phyloP scores from a whole-genome alignment of 2,888 invertebrate genomes.

The Oscheius sp. region DNA sequence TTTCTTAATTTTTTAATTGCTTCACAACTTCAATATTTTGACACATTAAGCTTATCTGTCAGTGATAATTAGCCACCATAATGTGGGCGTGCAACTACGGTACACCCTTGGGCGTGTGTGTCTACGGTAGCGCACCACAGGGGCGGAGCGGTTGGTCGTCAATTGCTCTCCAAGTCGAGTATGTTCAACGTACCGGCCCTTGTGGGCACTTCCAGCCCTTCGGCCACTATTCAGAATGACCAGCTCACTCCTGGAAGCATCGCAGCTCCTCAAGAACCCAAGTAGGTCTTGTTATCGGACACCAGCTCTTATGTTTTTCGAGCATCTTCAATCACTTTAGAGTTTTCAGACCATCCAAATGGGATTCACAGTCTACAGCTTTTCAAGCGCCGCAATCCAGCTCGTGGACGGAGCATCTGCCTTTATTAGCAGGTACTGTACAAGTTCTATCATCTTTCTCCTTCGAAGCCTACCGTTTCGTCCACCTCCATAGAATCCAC shows the following conservation, averaged over 20 bases:
- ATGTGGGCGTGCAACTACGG: conserved; percentile 30
- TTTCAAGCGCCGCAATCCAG: conserved; percentile 39
- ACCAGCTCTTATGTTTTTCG: no score
- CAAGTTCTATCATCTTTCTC: no score
- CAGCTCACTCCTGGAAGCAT: conserved; percentile 22
- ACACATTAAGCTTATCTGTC: background rate
- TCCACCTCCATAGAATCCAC: no score
- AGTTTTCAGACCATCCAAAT: conserved; percentile 40
- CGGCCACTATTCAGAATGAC: conserved; percentile 25
- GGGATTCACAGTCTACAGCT: conserved; percentile 38
- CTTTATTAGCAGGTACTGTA: conserved; percentile 45
- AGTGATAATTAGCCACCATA: background rate
- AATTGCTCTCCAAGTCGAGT: conserved; percentile 52
- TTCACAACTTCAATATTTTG: background rate
- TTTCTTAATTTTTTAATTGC: background rate
- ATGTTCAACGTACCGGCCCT: conserved; percentile 63
- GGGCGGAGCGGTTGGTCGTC: conserved; percentile 45
- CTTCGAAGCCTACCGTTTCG: no score
- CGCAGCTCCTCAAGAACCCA: conserved; percentile 21
- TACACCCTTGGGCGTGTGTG: conserved; percentile 16
- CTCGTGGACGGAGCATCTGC: conserved; percentile 63
- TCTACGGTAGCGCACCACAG: conserved; percentile 19
- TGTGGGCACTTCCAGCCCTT: conserved; percentile 45
- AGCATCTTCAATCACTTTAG: background rate
- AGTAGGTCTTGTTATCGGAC: conserved; percentile 9